Evolutionary conservation across 1,140 invertebrate species (phyloP).

Genomic region (Brachionus rotundiformis): DNA sequence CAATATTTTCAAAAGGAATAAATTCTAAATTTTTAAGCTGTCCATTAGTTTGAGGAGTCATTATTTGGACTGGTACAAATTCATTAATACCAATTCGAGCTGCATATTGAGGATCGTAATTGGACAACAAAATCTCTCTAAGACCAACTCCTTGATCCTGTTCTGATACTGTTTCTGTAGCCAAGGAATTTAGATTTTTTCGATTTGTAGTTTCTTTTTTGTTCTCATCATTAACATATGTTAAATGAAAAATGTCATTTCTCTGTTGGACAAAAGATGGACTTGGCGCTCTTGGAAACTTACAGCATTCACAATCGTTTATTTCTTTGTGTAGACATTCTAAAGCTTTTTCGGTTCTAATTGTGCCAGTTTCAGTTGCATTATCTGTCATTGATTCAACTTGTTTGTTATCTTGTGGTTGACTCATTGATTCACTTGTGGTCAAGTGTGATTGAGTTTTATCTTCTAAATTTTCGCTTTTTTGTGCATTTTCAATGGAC

Average conservation of each 20-base stretch:
- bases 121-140: constrained; percentile 34
- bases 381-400: background rate
- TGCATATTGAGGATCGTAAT: constrained; percentile 48
- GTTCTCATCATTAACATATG: background rate
- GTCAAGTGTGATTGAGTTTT: background rate
- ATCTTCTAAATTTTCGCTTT: background rate
- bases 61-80: constrained; percentile 20
- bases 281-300: background rate
- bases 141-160: background rate
- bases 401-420: background rate
- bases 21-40: constrained; percentile 31
- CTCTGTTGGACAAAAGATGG: constrained; percentile 1
- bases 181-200: background rate
- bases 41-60: constrained; percentile 14
- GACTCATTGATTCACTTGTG: background rate
- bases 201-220: background rate
- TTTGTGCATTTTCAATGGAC: background rate
- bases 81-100: constrained; percentile 17
- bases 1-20: constrained; percentile 48
- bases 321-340: constrained; percentile 31
- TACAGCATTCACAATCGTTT: constrained; percentile 31
- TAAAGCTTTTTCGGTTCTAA: constrained; percentile 1
- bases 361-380: background rate
- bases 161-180: background rate
- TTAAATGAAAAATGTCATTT: constrained; percentile 46